Percentiles rank a stretch among this genome's conserved stretches.
Conservation (phyloP, 2,888 invertebrate species). For the Agrochola lota region DNA sequence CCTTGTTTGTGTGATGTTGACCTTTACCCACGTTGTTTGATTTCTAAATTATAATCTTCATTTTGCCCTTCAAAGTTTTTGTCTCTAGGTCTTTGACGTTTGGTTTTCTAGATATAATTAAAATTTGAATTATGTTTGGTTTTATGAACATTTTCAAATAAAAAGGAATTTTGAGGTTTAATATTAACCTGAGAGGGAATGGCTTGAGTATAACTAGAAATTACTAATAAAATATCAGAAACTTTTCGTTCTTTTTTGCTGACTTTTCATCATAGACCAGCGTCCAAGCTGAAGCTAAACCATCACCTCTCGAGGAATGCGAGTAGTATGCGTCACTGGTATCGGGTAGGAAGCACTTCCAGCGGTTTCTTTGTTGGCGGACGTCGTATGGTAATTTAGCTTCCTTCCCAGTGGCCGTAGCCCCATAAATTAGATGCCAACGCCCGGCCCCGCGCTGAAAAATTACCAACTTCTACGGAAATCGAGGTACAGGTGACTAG, state of each 20-base stretch:
- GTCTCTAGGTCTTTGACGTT: neutral
- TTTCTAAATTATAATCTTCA: constrained; percentile 35
- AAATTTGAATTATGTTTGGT: neutral
- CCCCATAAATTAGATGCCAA: constrained; percentile 87
- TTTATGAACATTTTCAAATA: neutral
- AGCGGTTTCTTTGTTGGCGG: constrained; percentile 84
- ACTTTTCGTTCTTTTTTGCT: neutral
- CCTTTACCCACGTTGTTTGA: constrained; percentile 35
- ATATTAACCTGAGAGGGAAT: neutral
- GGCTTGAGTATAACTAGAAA: neutral
- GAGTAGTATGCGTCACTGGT: constrained; percentile 75
- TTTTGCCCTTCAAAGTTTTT: constrained; percentile 18
- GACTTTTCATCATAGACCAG: neutral
- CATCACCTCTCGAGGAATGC: constrained; percentile 42
- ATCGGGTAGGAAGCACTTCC: constrained; percentile 80
- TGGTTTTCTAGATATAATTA: neutral
- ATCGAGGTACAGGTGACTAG: constrained; percentile 73
- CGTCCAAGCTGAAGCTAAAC: constrained; percentile 5
- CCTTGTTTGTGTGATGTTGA: constrained; percentile 27
- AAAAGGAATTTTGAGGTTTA: neutral
- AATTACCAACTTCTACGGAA: constrained; percentile 84
- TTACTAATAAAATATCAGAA: neutral
- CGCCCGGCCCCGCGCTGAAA: constrained; percentile 84
- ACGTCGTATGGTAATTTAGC: constrained; percentile 88
- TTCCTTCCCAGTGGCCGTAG: constrained; percentile 85